A percentile compares a stretch with the other conserved stretches of the same genome.
These are phyloP conservation scores for Gortyna flavago DNA, from an alignment of 2,888 invertebrate species.

Conservation along the genomic window DNA sequence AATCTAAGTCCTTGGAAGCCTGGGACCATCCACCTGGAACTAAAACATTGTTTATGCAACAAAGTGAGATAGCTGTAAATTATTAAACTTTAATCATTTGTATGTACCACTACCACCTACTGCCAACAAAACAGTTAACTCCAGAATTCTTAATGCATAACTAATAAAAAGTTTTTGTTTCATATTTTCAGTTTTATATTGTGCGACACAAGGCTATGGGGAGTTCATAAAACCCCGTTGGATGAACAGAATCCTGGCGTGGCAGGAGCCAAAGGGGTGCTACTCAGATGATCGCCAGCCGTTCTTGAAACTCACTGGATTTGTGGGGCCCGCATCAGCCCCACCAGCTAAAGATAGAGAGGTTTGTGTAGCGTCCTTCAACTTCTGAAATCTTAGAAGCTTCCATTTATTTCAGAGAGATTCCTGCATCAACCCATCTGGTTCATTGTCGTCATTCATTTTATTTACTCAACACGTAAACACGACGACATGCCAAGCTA, in stretches of 20 bases:
- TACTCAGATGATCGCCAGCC: constrained; percentile 85
- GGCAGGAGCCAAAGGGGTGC: constrained; percentile 87
- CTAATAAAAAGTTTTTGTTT: not conserved
- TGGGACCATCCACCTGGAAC: constrained; percentile 87
- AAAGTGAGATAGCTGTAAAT: constrained; percentile 73
- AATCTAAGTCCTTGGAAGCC: constrained; percentile 85
- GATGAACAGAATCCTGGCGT: constrained; percentile 87
- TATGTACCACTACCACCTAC: not conserved
- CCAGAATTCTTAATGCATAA: not conserved
- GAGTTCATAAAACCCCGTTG: constrained; percentile 88
- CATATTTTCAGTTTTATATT: constrained; percentile 80
- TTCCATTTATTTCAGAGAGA: not conserved
- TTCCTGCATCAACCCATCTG: not conserved
- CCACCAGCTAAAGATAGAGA: constrained; percentile 79
- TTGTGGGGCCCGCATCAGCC: constrained; percentile 74
- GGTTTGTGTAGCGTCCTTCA: constrained; percentile 65
- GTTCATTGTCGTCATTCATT: not conserved
- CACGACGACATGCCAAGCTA: not conserved
- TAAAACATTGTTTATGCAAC: constrained; percentile 85
- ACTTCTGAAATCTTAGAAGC: not conserved
- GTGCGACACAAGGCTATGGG: constrained; percentile 86
- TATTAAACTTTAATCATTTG: not conserved
- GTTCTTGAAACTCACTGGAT: constrained; percentile 84
- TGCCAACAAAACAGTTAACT: not conserved
- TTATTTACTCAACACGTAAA: not conserved